Base-by-base conservation (phyloP, 2,113 vertebrate species). In the Oreotragus oreotragus region DNA sequence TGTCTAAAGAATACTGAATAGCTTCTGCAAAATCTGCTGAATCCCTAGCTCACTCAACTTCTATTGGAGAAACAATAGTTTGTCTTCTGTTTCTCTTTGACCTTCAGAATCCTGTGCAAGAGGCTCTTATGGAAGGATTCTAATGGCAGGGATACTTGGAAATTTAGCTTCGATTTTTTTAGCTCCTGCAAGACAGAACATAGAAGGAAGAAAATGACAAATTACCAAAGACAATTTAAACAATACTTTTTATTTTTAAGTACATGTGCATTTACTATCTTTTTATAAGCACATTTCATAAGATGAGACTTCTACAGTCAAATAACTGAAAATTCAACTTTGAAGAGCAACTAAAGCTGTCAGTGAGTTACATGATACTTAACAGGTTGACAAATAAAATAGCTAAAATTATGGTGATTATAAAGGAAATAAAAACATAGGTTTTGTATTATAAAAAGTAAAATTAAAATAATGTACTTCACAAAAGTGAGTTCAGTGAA, bases 391-490 rank as follows among this genome's bases (percentile, higher is more conserved):
- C 43, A 98, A 81, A 81, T 21, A 80, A 96, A 92, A 45, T 77
- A 73, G 55, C 89, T 94, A 87, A 96, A 91, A 91, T 85, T 86
- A 25, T 84, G 51, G 91, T 89, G 49, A 91, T 87, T 79, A 95
- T 97, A 47, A 94, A 51, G 39, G 43, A 62, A 45, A 97, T 89
- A 43, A 88, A 97, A 96, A 66, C 70, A 43, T 43, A 43, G 15
- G 4, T 80, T 92, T 92, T 87, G 53, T 85, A 51, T 88, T 60
- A 92, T 92, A 88, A 49, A 93, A 96, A 84, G 57, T 83, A 85
- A 93, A 88, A 73, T 94, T 80, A 94, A 94, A 96, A 84, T 97
- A 88, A 64, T 92, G 11, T 73, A 25, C 86, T 97, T 95, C 79
- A 95, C 45, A 73, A 92, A 91, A 94, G 89, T 73, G 30, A 95